Conservation (phyloP, 2,113 vertebrate species). For the Procapra przewalskii region DNA sequence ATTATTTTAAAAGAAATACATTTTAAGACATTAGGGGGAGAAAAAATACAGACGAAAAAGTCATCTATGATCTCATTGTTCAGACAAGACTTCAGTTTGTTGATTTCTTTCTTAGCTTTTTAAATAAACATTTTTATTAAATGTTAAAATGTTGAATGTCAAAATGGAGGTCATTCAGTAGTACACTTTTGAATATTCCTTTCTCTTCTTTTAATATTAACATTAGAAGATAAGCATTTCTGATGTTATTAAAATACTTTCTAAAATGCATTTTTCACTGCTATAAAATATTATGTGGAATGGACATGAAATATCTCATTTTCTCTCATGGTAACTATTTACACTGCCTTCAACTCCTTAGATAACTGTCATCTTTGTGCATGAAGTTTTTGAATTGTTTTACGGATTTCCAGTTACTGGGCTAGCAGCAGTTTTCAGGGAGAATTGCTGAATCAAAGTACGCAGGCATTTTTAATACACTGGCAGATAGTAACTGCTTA, state of each 20-base stretch:
- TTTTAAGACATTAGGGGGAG: background rate
- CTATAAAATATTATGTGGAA: background rate
- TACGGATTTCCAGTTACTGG: background rate
- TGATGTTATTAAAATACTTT: background rate
- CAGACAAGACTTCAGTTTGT: background rate
- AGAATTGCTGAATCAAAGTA: background rate
- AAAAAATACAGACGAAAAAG: background rate
- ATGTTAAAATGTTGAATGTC: background rate
- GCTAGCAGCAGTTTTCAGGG: background rate
- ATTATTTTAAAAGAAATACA: background rate
- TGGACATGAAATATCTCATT: background rate
- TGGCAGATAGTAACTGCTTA: background rate
- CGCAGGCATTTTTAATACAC: background rate
- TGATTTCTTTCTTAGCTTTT: slow-evolving; percentile 1
- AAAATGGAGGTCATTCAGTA: background rate
- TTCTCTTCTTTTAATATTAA: background rate
- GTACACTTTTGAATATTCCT: background rate
- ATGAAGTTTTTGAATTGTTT: background rate
- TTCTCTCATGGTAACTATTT: background rate
- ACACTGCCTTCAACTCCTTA: background rate
- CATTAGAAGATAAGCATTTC: background rate
- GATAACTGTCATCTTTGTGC: background rate
- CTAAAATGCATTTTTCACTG: background rate
- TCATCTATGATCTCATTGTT: background rate
- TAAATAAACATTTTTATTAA: background rate